Percentiles rank a stretch among this genome's conserved stretches.
These are phyloP conservation scores for Polypterus bichir DNA, from an alignment of 2,113 vertebrate genomes.

Conservation along the genomic window DNA sequence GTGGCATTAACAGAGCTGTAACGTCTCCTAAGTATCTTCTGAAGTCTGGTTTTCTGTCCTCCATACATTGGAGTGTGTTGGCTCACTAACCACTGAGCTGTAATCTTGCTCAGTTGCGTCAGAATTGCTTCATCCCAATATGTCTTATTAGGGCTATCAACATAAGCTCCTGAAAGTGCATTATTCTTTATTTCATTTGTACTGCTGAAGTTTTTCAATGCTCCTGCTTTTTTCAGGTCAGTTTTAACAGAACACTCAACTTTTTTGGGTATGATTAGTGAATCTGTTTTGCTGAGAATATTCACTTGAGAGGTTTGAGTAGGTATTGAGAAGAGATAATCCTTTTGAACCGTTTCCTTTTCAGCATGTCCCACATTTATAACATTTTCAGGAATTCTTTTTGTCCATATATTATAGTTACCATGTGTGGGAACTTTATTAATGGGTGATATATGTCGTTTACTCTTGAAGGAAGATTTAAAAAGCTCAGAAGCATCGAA, in stretches of 20 bases:
- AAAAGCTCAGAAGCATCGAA: constrained; percentile 30
- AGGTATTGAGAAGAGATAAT: rapidly evolving
- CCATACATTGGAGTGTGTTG: constrained; percentile 22
- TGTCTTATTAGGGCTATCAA: too few species aligned
- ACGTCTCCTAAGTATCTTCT: constrained; percentile 26
- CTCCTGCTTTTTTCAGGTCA: too few species aligned
- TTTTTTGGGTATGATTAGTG: too few species aligned
- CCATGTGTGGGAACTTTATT: background rate
- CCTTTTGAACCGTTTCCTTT: background rate
- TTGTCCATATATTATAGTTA: background rate
- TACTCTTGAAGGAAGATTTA: constrained; percentile 8
- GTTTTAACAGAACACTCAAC: too few species aligned
- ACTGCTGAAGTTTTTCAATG: too few species aligned
- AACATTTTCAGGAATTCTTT: background rate
- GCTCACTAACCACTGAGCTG: constrained; percentile 37
- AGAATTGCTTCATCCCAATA: constrained; percentile 32
- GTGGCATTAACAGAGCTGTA: constrained; percentile 32
- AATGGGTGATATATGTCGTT: background rate
- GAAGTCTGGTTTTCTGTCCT: constrained; percentile 21
- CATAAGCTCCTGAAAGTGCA: too few species aligned
- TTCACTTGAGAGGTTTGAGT: background rate
- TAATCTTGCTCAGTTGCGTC: constrained; percentile 36
- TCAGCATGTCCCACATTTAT: constrained; percentile 11
- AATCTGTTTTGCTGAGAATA: too few species aligned
- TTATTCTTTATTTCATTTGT: too few species aligned